phyloP scores from a whole-genome alignment of 2,888 invertebrate species.

The Melolontha melolontha region DNA sequence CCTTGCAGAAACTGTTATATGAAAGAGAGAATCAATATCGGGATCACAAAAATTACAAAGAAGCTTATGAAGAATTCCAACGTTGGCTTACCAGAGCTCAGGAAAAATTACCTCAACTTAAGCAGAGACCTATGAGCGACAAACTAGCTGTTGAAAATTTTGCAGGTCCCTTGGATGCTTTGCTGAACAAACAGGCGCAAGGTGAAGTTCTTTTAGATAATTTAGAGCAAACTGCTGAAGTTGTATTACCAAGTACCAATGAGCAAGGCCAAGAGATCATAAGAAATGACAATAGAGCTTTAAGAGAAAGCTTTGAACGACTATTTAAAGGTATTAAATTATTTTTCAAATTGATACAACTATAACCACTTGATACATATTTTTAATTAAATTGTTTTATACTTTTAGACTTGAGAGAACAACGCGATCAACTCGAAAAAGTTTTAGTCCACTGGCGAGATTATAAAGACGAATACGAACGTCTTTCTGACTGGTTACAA shows the following conservation, averaged over 20 bases:
- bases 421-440: constrained; percentile 85
- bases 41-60: constrained; percentile 90
- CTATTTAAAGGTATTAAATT: constrained; percentile 75
- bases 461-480: constrained; percentile 93
- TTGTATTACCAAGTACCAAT: constrained; percentile 86
- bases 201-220: constrained; percentile 90
- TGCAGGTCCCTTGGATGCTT: constrained; percentile 85
- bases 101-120: constrained; percentile 89
- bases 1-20: constrained; percentile 71
- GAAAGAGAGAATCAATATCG: constrained; percentile 89
- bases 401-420: constrained; percentile 80
- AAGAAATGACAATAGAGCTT: constrained; percentile 85
- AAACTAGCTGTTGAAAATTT: constrained; percentile 90
- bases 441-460: constrained; percentile 88
- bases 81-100: constrained; percentile 89
- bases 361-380: constrained; percentile 4
- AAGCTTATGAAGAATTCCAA: constrained; percentile 89
- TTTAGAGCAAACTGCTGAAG: constrained; percentile 88
- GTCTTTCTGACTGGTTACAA: constrained; percentile 91
- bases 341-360: not conserved
- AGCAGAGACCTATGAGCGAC: constrained; percentile 86
- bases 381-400: too few relatives aligned
- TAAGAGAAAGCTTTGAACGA: constrained; percentile 86
- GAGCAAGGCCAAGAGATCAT: constrained; percentile 83
- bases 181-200: constrained; percentile 90